Evolutionary conservation across 1,140 invertebrate genomes (phyloP).

Genomic region (Drosophila tristis): DNA sequence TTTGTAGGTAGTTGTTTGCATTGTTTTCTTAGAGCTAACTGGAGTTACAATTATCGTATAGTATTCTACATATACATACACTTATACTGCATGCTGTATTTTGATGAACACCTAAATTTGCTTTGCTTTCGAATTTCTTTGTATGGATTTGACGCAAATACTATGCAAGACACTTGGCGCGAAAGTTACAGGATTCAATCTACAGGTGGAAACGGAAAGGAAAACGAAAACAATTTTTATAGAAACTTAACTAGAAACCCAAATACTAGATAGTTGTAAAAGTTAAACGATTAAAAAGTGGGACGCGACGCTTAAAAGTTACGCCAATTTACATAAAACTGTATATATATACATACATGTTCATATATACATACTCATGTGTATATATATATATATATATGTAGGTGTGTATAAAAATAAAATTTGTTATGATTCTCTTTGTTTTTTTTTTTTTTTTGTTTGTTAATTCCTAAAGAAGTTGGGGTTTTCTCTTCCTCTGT

Average conservation of each 20-base stretch:
- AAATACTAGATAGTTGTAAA: slow-evolving; percentile 22
- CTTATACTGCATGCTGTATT: too few species aligned
- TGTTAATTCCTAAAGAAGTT: slow-evolving; percentile 29
- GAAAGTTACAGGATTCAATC: slow-evolving; percentile 41
- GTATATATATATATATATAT: slow-evolving; percentile 40
- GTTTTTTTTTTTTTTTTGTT: slow-evolving; percentile 29
- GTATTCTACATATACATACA: slow-evolving; percentile 58
- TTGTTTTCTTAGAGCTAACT: slow-evolving; percentile 72
- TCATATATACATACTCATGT: slow-evolving; percentile 46
- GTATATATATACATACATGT: slow-evolving; percentile 53
- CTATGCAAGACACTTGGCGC: slow-evolving; percentile 75
- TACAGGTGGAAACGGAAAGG: slow-evolving; percentile 23
- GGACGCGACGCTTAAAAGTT: slow-evolving; percentile 50
- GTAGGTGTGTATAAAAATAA: slow-evolving; percentile 72
- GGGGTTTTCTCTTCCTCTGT: slow-evolving; percentile 14
- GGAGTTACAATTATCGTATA: slow-evolving; percentile 49
- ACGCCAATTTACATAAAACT: slow-evolving; percentile 72
- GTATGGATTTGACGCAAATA: slow-evolving; percentile 60
- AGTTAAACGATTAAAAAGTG: slow-evolving; percentile 36
- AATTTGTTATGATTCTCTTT: slow-evolving; percentile 62
- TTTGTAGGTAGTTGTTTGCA: slow-evolving; percentile 78
- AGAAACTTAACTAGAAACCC: slow-evolving; percentile 29
- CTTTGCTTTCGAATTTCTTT: slow-evolving; percentile 37
- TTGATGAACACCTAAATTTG: slow-evolving; percentile 69
- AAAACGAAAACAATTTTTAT: slow-evolving; percentile 19